Base-by-base conservation (phyloP, 2,888 invertebrate species). In the Volucella inanis region DNA sequence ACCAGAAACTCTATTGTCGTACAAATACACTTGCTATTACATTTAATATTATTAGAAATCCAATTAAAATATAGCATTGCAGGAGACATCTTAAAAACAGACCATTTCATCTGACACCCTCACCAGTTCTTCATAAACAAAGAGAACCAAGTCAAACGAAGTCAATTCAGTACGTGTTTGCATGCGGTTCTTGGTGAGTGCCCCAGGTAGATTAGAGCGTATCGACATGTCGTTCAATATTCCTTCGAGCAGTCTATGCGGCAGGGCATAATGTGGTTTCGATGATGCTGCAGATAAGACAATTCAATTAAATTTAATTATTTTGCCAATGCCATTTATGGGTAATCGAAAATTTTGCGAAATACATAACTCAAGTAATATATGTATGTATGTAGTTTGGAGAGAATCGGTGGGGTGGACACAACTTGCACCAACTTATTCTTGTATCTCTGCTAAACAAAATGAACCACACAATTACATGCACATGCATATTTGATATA, bases 271-370 rank as follows among this genome's bases (percentile, higher is more conserved):
- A 74, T 86, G 86, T 86, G 86, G 86, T 77, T 82, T 70, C 70
- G 74, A 77, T 86, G 82, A 86, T 86, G 74, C 64, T 86, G 86
- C 86, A 86, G 86, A 82, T 86, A 86, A 86, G 86, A 78, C 86
- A 82, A 86, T 86, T 86, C 86, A 86, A 86, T 86, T 86, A 82
- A 86, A 82, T 86, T 86, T 86, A 82, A 86, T 86, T 86, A 86
- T 86, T 86, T 86, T 86, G 86, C 78, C 82, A 31, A 82, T 86
- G 82, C 78, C 76, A 77, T 85, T 85, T 76, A 77, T 76, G 72
- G 85, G 76, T 74, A 77, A 85, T 85, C 76, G 85, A 81, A 81
- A 81, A 81, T 77, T 72, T 81, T 76, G 55, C 76, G 41, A 77
- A 76, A 72, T 59, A 68, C 72, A 72, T 68, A 71, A 75, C 47